Base-by-base conservation (phyloP, 2,113 vertebrate species). In the Ahaetulla prasina region DNA sequence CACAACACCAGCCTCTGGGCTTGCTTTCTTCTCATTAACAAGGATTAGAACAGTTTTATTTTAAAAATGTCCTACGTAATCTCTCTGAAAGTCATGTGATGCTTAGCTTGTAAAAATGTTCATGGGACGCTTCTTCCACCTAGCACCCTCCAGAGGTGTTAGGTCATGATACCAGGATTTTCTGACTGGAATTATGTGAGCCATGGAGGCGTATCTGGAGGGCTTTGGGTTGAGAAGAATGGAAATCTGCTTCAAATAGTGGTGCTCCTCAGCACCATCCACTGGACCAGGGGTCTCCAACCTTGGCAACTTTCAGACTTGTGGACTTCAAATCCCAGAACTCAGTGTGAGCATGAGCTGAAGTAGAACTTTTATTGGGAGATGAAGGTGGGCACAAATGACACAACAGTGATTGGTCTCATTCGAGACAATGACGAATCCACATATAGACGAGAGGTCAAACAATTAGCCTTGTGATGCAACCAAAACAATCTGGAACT, bases 1-100 rank as follows among this genome's bases (percentile, higher is more conserved):
- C 6, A 86, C 94, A 25, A 93, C 94, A 93, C 93, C 96, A 95
- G 95, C 96, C 94, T 96, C 95, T 25, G 91, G 92, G 93, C 57
- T 89, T 94, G 90, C 89, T 89, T 93, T 4, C 8, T 84, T 91
- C 88, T 23, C 63, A 47, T 91, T 93, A 89, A 16, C 52, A 63
- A 85, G 90, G 18, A 16, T 55, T 25, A 52, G 43, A 30, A 55
- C 23, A 45, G 25, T 35, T 18, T 43, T n/a, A 11, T n/a, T 53
- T 53, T 53, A 7, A n/a, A 49, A 89, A 60, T 22, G 25, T 23
- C 8, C 18, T 53, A 49, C 5, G 35, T 35, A 88, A 43, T 43
- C 35, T 22, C 16, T 22, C 16, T 43, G 2, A 6, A 52, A 50
- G 85, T 50, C 85, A 80, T 22, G 74, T 80, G 35, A 43, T 80